A percentile compares a stretch with the other conserved stretches of the same genome.
Conservation (phyloP, 2,113 vertebrate species). For the Taurulus bubalis region DNA sequence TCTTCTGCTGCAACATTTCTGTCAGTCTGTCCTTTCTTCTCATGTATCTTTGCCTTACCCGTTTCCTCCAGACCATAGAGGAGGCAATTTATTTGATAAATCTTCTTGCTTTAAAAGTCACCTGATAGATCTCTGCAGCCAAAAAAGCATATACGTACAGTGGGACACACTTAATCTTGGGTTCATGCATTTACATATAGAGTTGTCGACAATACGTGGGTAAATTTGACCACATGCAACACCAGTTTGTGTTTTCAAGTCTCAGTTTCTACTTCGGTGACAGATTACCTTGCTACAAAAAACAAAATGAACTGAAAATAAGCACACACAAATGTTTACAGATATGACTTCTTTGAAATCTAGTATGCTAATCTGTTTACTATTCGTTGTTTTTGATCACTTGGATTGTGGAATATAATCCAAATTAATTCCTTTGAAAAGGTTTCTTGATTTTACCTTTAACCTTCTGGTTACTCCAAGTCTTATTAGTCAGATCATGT, state of each 20-base stretch:
- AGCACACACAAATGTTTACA: not conserved
- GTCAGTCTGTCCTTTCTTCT: conserved; percentile 4
- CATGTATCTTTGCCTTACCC: not conserved
- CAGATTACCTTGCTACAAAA: not conserved
- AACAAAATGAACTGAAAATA: not conserved
- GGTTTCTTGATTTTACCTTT: not conserved
- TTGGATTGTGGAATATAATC: not conserved
- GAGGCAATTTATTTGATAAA: conserved; percentile 26
- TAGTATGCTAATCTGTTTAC: not conserved
- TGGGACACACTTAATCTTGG: not conserved
- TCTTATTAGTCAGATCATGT: not conserved
- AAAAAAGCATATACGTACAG: not conserved
- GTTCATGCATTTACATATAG: not conserved
- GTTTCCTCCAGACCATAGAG: not conserved
- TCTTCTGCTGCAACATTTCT: conserved; percentile 29
- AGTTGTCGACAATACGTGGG: not conserved
- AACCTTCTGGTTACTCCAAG: not conserved
- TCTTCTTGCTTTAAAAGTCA: conserved; percentile 30
- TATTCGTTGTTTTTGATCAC: not conserved
- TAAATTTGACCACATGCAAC: not conserved
- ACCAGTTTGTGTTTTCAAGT: not conserved
- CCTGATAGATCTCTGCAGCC: not conserved
- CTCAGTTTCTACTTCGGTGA: not conserved
- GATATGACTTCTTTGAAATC: not conserved
- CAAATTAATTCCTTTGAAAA: not conserved